Evolutionary conservation across 2,888 invertebrate species (phyloP).

Genomic region (Apantesis nais): DNA sequence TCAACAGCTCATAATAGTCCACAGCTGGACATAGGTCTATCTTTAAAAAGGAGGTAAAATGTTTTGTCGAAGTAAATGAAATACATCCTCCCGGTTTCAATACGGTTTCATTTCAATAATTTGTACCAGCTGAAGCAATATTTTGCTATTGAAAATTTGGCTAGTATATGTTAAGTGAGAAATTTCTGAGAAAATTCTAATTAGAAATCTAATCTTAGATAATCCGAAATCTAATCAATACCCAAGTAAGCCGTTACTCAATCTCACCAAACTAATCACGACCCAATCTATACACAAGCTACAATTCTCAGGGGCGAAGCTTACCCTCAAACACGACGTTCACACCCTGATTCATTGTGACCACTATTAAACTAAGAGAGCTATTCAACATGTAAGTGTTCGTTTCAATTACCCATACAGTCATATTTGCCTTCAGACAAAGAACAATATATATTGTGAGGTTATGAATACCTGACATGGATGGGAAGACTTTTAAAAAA

Average conservation of each 20-base stretch:
- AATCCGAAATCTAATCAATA: constrained; percentile 11
- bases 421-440: neutral
- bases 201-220: constrained; percentile 1
- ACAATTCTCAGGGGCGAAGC: constrained; percentile 15
- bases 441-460: too few relatives aligned
- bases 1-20: too few relatives aligned
- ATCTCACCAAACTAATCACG: constrained; percentile 17
- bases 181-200: neutral
- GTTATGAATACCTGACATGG: neutral
- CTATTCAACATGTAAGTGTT: neutral
- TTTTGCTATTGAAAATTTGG: neutral
- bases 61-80: too few relatives aligned
- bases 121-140: neutral
- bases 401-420: neutral
- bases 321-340: constrained; percentile 8
- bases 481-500: too few relatives aligned
- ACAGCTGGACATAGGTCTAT: too few relatives aligned
- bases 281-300: constrained; percentile 19
- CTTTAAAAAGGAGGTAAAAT: too few relatives aligned
- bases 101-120: too few relatives aligned
- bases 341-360: constrained; percentile 16
- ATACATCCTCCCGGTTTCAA: too few relatives aligned
- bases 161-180: neutral
- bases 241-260: constrained; percentile 16
- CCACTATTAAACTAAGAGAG: neutral